Evolutionary conservation across 2,113 vertebrate genomes (phyloP), one percentile per base, ranked within the genome.

Genomic region (Apodemus speciosus): DNA sequence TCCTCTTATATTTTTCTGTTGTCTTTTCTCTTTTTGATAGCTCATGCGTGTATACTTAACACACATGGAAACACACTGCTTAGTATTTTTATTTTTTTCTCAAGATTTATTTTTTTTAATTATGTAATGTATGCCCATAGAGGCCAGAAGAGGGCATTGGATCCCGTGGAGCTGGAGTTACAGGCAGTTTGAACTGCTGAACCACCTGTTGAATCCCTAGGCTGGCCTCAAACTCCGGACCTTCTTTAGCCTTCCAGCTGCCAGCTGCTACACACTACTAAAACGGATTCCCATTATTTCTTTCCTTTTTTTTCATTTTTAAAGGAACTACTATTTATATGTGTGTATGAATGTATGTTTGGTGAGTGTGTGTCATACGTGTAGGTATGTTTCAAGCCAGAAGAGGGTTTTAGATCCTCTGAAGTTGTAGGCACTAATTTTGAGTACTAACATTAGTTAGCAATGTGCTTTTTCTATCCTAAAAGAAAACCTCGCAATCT

Each of bases 341-440:
- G 18, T 77, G 14, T 49, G 9, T n/a, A 35, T 51, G 49, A 53
- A 21, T 53, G 30, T 77, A n/a, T 30, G 51, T 23, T 13, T n/a
- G 32, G 32, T 80, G 77, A 14, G 20, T 79, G 49, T 14, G 71
- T 56, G 76, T 49, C 32, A 11, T 53, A 18, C 14, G 5, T n/a
- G 51, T 38, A 5, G 16, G 10, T 53, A 6, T 80, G 35, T 80
- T 35, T 80, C 35, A 56, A 25, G 51, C 51, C 51, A 56, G 76
- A 80, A 79, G 16, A 79, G 51, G 51, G 2, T n/a, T n/a, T 56
- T 23, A 80, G 51, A 38, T 38, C 51, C 20, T 53, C 51, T 80
- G 35, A 80, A 38, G 27, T 85, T 71, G 32, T 62, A 75, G 46
- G 84, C 13, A 69, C 46, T 86, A 23, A 68, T 93, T 95, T 89